A percentile compares a stretch with the other conserved stretches of the same genome.
These are phyloP conservation scores for Drosophila kokeensis DNA, from an alignment of 2,888 invertebrate species.

Conservation along the genomic window DNA sequence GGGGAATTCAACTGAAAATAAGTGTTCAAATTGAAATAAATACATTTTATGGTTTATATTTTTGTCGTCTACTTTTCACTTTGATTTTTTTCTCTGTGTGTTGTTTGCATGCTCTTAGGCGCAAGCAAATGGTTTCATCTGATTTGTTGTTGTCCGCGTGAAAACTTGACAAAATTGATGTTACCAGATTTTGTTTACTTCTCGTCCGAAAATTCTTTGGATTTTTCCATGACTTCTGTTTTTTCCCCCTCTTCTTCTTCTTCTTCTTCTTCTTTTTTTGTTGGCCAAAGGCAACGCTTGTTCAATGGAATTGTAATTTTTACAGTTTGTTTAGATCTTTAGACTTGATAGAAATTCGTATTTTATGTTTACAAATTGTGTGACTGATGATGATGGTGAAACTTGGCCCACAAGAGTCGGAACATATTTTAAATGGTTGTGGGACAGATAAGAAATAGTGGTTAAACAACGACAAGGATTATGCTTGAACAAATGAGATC, in stretches of 20 bases:
- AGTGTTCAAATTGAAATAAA: conserved; percentile 8
- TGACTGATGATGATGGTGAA: conserved; percentile 57
- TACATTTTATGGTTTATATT: background rate
- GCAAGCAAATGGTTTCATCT: conserved; percentile 44
- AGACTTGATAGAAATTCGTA: conserved; percentile 47
- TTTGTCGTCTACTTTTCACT: background rate
- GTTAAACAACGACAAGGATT: conserved; percentile 3
- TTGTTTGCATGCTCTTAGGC: conserved; percentile 57
- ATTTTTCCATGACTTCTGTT: conserved; percentile 26
- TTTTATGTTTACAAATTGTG: conserved; percentile 63
- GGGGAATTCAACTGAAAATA: conserved; percentile 17
- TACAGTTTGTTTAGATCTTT: conserved; percentile 63
- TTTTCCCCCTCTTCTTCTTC: background rate
- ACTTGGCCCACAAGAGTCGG: conserved; percentile 16
- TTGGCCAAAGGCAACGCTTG: conserved; percentile 22
- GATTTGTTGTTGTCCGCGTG: conserved; percentile 61
- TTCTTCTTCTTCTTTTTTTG: background rate
- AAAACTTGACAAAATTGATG: conserved; percentile 70
- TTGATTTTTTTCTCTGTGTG: conserved; percentile 25
- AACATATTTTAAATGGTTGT: conserved; percentile 49
- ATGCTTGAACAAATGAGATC: background rate
- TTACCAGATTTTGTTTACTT: conserved; percentile 64
- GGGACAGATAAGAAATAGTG: conserved; percentile 13
- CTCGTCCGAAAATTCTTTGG: conserved; percentile 27
- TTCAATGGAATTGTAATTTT: conserved; percentile 65